These are phyloP conservation scores for Nettapus auritus DNA, from an alignment of 2,113 vertebrate species.

Conservation along the genomic window DNA sequence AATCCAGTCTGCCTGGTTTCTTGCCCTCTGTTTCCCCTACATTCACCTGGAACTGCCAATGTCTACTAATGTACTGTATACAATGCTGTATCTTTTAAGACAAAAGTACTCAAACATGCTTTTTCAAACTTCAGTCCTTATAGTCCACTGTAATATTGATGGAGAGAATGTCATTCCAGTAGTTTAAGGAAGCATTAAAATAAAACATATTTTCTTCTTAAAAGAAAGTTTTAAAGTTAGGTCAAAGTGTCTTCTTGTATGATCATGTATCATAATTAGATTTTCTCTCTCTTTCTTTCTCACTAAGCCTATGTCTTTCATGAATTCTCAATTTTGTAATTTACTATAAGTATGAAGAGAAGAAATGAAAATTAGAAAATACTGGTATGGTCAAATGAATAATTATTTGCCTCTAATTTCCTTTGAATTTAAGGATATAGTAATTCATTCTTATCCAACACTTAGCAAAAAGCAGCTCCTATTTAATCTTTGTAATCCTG, in stretches of 20 bases:
- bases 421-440: conserved; percentile 45
- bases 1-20: neutral
- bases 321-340: conserved; percentile 56
- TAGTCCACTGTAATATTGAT: neutral
- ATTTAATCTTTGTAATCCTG: conserved; percentile 63
- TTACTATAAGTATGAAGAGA: conserved; percentile 49
- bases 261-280: neutral
- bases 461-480: conserved; percentile 33
- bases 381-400: conserved; percentile 47
- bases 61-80: neutral
- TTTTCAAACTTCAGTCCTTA: neutral
- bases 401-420: conserved; percentile 44
- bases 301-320: neutral
- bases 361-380: conserved; percentile 64
- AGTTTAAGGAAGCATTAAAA: neutral
- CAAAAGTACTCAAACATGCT: neutral
- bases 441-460: conserved; percentile 65
- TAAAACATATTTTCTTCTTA: neutral
- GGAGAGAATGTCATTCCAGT: neutral
- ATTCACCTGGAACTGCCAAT: neutral
- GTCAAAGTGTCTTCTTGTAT: neutral
- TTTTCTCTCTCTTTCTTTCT: neutral
- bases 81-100: neutral
- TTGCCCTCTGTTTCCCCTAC: neutral
- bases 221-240: neutral